Evolutionary conservation across 2,113 vertebrate genomes (phyloP).

Genomic region (Epinephelus cyanopodus): DNA sequence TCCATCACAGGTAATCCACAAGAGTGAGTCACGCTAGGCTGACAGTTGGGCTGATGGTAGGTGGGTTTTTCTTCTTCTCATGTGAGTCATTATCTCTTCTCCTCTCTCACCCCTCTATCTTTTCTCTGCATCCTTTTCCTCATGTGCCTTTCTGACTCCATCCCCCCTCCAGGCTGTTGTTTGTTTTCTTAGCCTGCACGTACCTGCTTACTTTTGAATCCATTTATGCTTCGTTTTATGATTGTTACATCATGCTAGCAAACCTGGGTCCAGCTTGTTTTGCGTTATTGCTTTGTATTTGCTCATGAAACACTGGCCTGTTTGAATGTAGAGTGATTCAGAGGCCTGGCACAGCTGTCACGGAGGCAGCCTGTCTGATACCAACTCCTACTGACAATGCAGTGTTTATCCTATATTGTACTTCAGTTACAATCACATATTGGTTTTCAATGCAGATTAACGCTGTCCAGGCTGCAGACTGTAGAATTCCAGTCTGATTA

Average conservation of each 20-base stretch:
- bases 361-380: not conserved
- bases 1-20: constrained; percentile 64
- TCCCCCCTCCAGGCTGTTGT: not conserved
- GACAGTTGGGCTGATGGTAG: constrained; percentile 79
- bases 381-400: not conserved
- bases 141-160: not conserved
- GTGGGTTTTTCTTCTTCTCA: constrained; percentile 60
- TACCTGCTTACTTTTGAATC: not conserved
- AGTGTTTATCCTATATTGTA: not conserved
- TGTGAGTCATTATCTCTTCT: constrained; percentile 16
- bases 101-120: not conserved
- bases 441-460: not conserved
- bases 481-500: not conserved
- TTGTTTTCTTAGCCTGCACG: constrained; percentile 13
- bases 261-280: constrained; percentile 20
- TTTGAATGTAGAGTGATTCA: constrained; percentile 27
- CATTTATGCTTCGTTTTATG: constrained; percentile 1
- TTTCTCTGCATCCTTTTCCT: not conserved
- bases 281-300: constrained; percentile 16
- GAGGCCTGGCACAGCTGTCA: not conserved
- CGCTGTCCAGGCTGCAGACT: not conserved
- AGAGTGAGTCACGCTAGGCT: constrained; percentile 54
- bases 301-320: not conserved
- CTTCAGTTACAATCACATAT: not conserved
- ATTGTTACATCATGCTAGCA: constrained; percentile 18